Percentiles rank a stretch among this genome's conserved stretches.
Evolutionary conservation across 2,113 vertebrate species (phyloP).

Genomic region (Brachionichthys hirsutus): DNA sequence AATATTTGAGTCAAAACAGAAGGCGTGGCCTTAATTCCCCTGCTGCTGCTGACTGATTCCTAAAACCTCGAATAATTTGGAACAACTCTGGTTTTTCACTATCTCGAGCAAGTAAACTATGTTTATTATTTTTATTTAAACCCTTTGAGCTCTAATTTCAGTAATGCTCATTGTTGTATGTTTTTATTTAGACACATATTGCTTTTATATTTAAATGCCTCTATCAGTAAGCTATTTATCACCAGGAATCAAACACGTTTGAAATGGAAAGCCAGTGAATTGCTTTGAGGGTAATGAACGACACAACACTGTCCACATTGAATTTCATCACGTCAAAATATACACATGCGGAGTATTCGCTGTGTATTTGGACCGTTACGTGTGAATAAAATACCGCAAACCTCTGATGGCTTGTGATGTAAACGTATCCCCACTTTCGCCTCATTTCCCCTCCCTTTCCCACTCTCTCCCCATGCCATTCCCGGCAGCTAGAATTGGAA

Average conservation of each 20-base stretch:
- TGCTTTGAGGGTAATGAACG: background rate
- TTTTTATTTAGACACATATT: too few species aligned
- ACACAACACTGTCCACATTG: slow-evolving; percentile 7
- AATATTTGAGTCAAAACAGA: background rate
- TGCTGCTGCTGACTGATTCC: too few species aligned
- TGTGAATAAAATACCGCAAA: slow-evolving; percentile 44
- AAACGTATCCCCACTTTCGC: slow-evolving; percentile 52
- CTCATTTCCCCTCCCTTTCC: slow-evolving; percentile 50
- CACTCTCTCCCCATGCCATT: slow-evolving; percentile 48
- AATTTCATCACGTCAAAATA: slow-evolving; percentile 21
- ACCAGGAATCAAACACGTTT: background rate
- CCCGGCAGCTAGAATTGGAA: slow-evolving; percentile 55
- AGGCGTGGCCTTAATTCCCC: background rate
- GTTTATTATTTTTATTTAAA: too few species aligned
- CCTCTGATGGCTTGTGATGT: slow-evolving; percentile 56
- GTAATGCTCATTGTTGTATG: too few species aligned
- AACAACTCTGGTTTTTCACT: background rate
- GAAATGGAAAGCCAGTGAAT: background rate
- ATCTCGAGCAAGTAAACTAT: background rate
- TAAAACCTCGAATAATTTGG: background rate
- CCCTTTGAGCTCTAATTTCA: too few species aligned
- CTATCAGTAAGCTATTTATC: background rate
- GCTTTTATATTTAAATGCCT: too few species aligned
- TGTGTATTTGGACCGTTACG: slow-evolving; percentile 23
- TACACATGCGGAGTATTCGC: background rate